phyloP scores from a whole-genome alignment of 2,888 invertebrate species.

The Drosophila buzzatii region DNA sequence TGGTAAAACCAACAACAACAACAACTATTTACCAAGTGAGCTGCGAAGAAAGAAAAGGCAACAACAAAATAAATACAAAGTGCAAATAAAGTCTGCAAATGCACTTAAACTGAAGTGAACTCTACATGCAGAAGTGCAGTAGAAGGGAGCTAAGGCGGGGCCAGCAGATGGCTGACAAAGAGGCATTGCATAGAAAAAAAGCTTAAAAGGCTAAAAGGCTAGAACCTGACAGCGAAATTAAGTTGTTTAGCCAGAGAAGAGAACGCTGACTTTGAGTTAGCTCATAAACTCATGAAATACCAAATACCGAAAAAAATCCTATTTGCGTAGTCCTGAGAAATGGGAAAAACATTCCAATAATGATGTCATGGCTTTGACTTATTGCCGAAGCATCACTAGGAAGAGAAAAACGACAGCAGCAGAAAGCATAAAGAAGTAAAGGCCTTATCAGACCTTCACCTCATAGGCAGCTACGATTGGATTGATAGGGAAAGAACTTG shows the following conservation, averaged over 20 bases:
- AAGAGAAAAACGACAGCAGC: not conserved
- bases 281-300: slow-evolving; percentile 37
- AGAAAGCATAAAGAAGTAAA: not conserved
- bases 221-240: slow-evolving; percentile 58
- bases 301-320: not conserved
- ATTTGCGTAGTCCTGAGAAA: not conserved
- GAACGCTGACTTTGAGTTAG: slow-evolving; percentile 18
- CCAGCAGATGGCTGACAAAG: not conserved
- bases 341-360: slow-evolving; percentile 6
- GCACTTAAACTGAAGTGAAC: slow-evolving; percentile 81
- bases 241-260: slow-evolving; percentile 53
- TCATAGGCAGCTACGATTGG: not conserved
- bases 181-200: slow-evolving; percentile 40
- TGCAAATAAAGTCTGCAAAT: slow-evolving; percentile 77
- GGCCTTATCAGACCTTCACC: slow-evolving; percentile 35
- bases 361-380: slow-evolving; percentile 27
- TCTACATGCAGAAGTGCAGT: slow-evolving; percentile 44
- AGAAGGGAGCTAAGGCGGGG: not conserved
- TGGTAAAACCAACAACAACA: slow-evolving; percentile 60
- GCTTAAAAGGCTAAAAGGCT: slow-evolving; percentile 37
- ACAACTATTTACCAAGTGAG: slow-evolving; percentile 46
- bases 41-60: slow-evolving; percentile 33
- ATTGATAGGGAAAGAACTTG: not conserved
- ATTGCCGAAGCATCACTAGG: slow-evolving; percentile 1
- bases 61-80: slow-evolving; percentile 67